Conservation (phyloP, 2,797 vertebrate species). For the Rhynchonycteris naso region DNA sequence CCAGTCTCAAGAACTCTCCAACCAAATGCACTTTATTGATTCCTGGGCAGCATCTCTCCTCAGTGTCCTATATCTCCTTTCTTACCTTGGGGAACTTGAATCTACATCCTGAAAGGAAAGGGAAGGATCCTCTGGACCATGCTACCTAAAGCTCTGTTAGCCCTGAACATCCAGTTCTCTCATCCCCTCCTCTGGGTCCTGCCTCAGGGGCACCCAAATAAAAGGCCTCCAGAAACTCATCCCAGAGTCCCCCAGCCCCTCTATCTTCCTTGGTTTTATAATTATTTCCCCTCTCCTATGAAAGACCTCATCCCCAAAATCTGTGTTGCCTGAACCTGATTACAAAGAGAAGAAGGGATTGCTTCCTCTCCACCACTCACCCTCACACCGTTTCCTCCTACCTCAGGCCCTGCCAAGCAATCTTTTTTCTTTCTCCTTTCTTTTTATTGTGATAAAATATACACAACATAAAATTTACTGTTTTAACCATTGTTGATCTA, state of each 20-base stretch:
- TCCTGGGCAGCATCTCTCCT: not conserved
- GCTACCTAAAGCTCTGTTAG: not conserved
- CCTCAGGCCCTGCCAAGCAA: not conserved
- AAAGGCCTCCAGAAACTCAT: constrained; percentile 10
- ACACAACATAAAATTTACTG: not conserved
- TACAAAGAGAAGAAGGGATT: not conserved
- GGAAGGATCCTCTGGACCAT: not conserved
- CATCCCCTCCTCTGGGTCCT: not conserved
- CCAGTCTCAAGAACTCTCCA: not conserved
- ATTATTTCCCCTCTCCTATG: not conserved
- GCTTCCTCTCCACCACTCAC: not conserved
- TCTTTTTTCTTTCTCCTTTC: not conserved
- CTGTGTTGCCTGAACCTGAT: not conserved
- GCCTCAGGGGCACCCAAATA: not conserved
- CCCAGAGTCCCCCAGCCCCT: not conserved
- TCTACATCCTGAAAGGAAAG: constrained; percentile 8
- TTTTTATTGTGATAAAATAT: constrained; percentile 11
- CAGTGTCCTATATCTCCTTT: not conserved
- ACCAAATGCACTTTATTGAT: not conserved
- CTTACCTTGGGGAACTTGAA: not conserved
- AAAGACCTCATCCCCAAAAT: not conserved
- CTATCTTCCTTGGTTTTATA: not conserved
- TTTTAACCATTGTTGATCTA: constrained; percentile 30
- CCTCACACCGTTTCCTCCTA: not conserved
- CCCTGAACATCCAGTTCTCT: not conserved